phyloP scores from a whole-genome alignment of 2,113 vertebrate genomes.

The Podarcis raffonei region DNA sequence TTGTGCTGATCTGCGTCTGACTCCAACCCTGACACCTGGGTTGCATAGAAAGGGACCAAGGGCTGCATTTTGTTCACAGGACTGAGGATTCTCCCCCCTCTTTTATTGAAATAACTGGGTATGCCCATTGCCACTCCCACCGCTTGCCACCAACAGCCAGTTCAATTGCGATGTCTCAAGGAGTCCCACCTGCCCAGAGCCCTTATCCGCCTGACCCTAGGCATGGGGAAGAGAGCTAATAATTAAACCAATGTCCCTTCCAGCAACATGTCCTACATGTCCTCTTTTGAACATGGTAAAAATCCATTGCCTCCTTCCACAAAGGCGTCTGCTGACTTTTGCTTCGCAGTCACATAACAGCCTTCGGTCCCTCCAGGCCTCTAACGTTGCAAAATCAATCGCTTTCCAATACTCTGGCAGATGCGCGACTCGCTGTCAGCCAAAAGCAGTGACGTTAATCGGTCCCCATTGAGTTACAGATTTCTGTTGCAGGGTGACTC shows the following conservation, averaged over 20 bases:
- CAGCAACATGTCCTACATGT: not conserved
- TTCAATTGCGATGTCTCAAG: accelerated
- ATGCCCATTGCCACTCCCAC: not conserved
- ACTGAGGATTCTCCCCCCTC: not conserved
- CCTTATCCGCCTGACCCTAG: not conserved
- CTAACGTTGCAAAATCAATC: not conserved
- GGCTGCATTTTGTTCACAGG: too few relatives aligned
- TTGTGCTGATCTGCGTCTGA: too few relatives aligned
- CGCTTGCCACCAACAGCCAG: not conserved
- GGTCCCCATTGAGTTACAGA: not conserved
- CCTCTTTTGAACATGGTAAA: not conserved
- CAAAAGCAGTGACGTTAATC: too few relatives aligned
- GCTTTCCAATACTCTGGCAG: not conserved
- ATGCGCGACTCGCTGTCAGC: not conserved
- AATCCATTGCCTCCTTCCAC: not conserved
- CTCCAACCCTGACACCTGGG: too few relatives aligned
- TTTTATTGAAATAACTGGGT: not conserved
- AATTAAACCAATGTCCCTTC: not conserved
- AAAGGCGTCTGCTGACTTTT: not conserved
- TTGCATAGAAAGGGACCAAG: too few relatives aligned
- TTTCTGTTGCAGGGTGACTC: not conserved
- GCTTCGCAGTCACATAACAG: not conserved
- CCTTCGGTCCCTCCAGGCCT: not conserved
- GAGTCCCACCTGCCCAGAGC: not conserved
- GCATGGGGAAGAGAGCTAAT: not conserved